These are phyloP conservation scores for Motacilla tschutschensis DNA, from an alignment of 2,113 vertebrate genomes.

Conservation along the genomic window DNA sequence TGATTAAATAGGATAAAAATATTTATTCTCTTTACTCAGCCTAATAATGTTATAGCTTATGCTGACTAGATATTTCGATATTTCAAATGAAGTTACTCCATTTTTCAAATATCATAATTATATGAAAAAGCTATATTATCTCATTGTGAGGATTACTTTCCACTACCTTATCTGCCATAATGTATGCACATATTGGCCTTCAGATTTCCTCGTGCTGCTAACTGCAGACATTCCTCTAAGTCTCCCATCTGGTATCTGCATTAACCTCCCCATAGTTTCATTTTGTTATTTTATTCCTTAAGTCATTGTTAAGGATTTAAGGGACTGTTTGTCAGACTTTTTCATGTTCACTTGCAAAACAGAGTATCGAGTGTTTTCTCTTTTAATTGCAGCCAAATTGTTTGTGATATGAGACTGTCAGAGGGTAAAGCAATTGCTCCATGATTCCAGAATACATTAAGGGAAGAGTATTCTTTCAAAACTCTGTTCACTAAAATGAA, in stretches of 20 bases:
- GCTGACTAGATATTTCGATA: conserved; percentile 60
- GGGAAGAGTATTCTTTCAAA: not conserved
- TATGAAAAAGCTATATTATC: conserved; percentile 72
- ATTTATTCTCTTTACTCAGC: conserved; percentile 73
- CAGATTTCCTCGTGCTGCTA: conserved; percentile 59
- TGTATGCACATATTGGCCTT: conserved; percentile 66
- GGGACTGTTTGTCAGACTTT: not conserved
- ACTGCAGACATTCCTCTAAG: conserved; percentile 51
- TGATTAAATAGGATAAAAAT: conserved; percentile 80
- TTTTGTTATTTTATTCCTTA: conserved; percentile 11
- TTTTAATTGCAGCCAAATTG: not conserved
- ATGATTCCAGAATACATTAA: not conserved
- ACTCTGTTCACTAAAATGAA: not conserved
- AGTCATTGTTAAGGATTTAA: not conserved
- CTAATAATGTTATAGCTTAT: conserved; percentile 74
- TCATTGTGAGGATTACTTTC: conserved; percentile 72
- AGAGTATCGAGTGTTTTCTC: not conserved
- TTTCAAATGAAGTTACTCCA: conserved; percentile 67
- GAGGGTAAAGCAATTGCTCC: not conserved
- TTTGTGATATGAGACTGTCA: not conserved
- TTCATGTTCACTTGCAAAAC: not conserved
- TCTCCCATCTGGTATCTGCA: conserved; percentile 45
- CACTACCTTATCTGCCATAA: conserved; percentile 62
- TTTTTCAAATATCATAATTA: conserved; percentile 69
- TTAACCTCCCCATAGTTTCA: conserved; percentile 10